phyloP scores from a whole-genome alignment of 2,888 invertebrate species.

The Achlya flavicornis region DNA sequence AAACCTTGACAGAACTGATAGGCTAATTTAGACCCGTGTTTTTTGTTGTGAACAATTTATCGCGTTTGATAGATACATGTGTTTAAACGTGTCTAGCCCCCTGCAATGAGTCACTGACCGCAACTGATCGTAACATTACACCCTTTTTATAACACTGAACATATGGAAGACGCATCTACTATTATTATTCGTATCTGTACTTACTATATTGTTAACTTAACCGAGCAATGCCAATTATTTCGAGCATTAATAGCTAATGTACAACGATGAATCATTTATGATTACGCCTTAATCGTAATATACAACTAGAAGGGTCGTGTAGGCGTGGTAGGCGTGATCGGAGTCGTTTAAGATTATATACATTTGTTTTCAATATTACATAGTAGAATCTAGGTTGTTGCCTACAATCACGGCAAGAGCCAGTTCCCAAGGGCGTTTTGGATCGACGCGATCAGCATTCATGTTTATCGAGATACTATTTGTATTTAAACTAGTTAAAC shows the following conservation, averaged over 20 bases:
- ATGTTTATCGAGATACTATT: constrained; percentile 1
- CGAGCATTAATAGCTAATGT: not conserved
- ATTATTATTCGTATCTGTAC: not conserved
- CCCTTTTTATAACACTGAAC: constrained; percentile 13
- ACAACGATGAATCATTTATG: constrained; percentile 9
- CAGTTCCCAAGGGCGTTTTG: constrained; percentile 6
- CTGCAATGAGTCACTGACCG: constrained; percentile 34
- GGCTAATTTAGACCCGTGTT: not conserved
- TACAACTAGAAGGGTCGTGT: constrained; percentile 18
- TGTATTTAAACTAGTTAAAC: constrained; percentile 1
- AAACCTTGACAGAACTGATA: not conserved
- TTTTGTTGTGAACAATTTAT: not conserved
- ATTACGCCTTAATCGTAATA: not conserved
- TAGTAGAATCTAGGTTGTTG: constrained; percentile 1
- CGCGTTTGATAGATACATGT: not conserved
- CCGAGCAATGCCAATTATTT: constrained; percentile 2
- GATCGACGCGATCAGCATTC: not conserved
- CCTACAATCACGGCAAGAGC: constrained; percentile 1
- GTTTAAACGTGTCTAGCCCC: constrained; percentile 20
- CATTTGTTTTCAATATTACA: not conserved
- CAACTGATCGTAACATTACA: constrained; percentile 9
- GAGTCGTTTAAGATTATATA: constrained; percentile 9
- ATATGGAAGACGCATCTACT: not conserved
- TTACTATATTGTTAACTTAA: not conserved
- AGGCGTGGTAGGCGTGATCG: constrained; percentile 33